Percentiles rank a stretch among this genome's conserved stretches.
phyloP scores from a whole-genome alignment of 2,113 vertebrate genomes.

The Crotalus tigris region DNA sequence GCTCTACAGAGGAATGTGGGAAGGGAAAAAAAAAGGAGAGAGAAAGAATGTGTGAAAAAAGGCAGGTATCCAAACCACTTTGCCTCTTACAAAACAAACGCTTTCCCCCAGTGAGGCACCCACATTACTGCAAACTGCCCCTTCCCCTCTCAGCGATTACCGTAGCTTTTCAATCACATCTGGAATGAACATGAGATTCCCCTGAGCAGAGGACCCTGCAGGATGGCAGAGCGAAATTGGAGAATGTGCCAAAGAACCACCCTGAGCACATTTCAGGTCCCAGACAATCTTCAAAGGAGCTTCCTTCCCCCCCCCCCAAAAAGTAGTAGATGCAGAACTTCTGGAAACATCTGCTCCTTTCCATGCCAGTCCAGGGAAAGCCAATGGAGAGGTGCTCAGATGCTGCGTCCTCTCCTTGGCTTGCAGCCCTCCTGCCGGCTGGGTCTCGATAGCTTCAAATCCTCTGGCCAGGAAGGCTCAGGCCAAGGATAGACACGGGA shows the following conservation, averaged over 20 bases:
- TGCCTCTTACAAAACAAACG: background rate
- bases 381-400: background rate
- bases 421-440: background rate
- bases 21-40: constrained; percentile 53
- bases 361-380: background rate
- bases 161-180: background rate
- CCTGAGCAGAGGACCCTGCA: background rate
- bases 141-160: background rate
- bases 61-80: constrained; percentile 29
- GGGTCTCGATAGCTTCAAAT: background rate
- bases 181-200: background rate
- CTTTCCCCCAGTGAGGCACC: background rate
- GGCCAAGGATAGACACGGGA: background rate
- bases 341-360: background rate
- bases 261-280: background rate
- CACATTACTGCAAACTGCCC: background rate
- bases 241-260: background rate
- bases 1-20: constrained; percentile 79
- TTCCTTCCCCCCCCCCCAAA: background rate
- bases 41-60: constrained; percentile 74
- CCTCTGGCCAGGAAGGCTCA: background rate
- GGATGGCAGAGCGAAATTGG: background rate
- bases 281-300: background rate
- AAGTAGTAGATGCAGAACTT: background rate
- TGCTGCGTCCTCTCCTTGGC: background rate